phyloP scores from a whole-genome alignment of 2,797 vertebrate species.

The Danio aesculapii region DNA sequence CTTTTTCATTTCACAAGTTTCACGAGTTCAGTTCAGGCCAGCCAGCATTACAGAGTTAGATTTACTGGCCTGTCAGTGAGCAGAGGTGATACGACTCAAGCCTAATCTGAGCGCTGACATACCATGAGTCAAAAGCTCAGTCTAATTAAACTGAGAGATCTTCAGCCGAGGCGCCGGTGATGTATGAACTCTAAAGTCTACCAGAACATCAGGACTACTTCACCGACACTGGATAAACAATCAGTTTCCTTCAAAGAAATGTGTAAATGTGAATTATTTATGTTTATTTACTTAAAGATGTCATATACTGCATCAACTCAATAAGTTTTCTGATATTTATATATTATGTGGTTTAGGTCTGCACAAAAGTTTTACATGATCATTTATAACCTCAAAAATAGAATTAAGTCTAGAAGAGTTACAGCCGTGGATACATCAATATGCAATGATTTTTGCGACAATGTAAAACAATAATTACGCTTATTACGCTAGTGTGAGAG shows the following conservation, averaged over 20 bases:
- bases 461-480: no score
- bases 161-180: slow-evolving; percentile 11
- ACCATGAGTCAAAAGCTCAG: slow-evolving; percentile 36
- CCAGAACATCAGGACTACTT: neutral
- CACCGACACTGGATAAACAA: neutral
- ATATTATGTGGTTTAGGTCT: no score
- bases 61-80: slow-evolving; percentile 57
- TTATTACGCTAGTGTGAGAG: no score
- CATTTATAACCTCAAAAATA: no score
- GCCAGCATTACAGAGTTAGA: slow-evolving; percentile 36
- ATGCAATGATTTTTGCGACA: no score
- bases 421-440: no score
- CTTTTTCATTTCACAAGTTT: slow-evolving; percentile 31
- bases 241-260: neutral
- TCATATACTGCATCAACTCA: no score
- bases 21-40: slow-evolving; percentile 14
- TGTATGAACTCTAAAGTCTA: slow-evolving; percentile 14
- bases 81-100: slow-evolving; percentile 36
- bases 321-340: no score
- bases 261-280: neutral
- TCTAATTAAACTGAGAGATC: slow-evolving; percentile 51
- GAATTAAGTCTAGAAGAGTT: no score
- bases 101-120: slow-evolving; percentile 52
- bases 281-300: no score
- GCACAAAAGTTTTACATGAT: no score